phyloP scores from a whole-genome alignment of 2,113 vertebrate genomes.

The Probosciger aterrimus region DNA sequence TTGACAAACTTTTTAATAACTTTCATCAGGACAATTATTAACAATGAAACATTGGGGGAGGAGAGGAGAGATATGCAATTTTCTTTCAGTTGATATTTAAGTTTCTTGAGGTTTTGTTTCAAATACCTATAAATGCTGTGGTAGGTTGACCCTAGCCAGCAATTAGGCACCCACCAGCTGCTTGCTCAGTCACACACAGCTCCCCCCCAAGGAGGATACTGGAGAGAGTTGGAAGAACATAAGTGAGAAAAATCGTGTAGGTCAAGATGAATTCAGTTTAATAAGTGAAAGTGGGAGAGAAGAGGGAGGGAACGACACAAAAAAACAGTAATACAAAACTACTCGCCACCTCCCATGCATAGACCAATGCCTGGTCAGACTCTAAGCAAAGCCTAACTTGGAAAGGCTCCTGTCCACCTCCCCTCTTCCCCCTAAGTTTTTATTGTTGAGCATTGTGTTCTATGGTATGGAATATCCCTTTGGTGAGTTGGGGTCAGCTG shows the following conservation, averaged over 20 bases:
- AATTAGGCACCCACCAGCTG: neutral
- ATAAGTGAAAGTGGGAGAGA: neutral
- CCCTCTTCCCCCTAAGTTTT: neutral
- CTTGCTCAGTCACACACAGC: neutral
- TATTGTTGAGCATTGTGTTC: neutral
- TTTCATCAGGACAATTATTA: neutral
- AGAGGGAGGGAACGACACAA: rapidly evolving
- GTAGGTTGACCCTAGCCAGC: neutral
- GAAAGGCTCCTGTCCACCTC: neutral
- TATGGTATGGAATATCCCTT: neutral
- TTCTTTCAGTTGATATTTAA: neutral
- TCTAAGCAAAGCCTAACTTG: neutral
- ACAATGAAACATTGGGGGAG: neutral
- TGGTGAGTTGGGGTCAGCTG: neutral
- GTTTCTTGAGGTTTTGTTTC: neutral
- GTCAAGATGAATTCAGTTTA: neutral
- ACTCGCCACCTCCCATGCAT: neutral
- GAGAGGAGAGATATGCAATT: neutral
- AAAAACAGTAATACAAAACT: neutral
- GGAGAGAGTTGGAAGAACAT: neutral
- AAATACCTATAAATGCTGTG: neutral
- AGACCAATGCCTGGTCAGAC: neutral
- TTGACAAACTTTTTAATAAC: neutral
- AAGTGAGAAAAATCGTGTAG: neutral
- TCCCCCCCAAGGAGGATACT: neutral